Percentiles rank a stretch among this genome's conserved stretches.
Conservation (phyloP, 2,888 invertebrate genomes). For the Eustalomyia histrio region DNA sequence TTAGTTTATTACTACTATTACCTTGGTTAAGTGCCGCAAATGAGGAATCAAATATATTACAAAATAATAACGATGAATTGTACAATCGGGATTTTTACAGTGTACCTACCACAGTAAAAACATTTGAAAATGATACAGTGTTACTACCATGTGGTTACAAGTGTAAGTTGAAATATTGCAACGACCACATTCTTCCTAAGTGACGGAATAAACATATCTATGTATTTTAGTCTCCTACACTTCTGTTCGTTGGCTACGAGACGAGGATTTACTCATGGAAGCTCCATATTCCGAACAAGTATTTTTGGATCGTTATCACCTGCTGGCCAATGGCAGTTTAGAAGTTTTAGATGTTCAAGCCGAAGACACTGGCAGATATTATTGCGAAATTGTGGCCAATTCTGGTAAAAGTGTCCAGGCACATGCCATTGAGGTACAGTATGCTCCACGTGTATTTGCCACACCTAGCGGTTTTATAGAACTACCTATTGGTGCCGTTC, state of each 20-base stretch:
- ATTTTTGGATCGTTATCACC: slow-evolving; percentile 81
- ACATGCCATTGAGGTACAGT: slow-evolving; percentile 89
- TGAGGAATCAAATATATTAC: slow-evolving; percentile 20
- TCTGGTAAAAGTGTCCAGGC: slow-evolving; percentile 81
- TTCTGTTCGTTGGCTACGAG: slow-evolving; percentile 87
- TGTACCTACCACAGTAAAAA: slow-evolving; percentile 87
- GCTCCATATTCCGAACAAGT: slow-evolving; percentile 78
- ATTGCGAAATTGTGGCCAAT: slow-evolving; percentile 80
- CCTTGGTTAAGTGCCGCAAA: neutral
- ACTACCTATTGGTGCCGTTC: slow-evolving; percentile 86
- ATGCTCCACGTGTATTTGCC: slow-evolving; percentile 85
- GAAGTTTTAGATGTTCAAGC: slow-evolving; percentile 81
- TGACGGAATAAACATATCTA: neutral
- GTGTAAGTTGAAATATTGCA: slow-evolving; percentile 81
- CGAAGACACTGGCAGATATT: slow-evolving; percentile 81
- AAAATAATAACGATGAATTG: slow-evolving; percentile 37
- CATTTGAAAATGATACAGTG: slow-evolving; percentile 88
- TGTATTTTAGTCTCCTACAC: slow-evolving; percentile 81
- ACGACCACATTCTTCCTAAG: no score
- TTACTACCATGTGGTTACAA: slow-evolving; percentile 88
- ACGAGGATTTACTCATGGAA: slow-evolving; percentile 83
- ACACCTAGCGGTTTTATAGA: slow-evolving; percentile 87
- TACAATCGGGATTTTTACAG: slow-evolving; percentile 82
- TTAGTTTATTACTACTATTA: slow-evolving; percentile 5
- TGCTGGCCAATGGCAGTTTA: slow-evolving; percentile 87